Evolutionary conservation across 2,113 vertebrate genomes (phyloP).

Genomic region (Bambusicola thoracicus): DNA sequence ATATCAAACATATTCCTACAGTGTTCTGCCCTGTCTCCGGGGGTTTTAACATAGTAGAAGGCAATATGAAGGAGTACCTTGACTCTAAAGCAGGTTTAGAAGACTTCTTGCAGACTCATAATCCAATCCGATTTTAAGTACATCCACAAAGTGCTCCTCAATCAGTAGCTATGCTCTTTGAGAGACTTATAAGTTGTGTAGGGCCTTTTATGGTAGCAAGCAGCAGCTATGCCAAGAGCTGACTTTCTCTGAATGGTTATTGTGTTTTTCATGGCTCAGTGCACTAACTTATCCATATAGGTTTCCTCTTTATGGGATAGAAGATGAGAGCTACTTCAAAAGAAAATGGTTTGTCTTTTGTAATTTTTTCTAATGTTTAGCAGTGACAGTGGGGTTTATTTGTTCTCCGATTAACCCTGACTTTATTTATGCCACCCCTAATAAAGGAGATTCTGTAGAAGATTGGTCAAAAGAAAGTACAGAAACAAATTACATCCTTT

Average conservation of each 20-base stretch:
- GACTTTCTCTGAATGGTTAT: not conserved
- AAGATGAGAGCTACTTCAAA: not conserved
- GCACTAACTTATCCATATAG: not conserved
- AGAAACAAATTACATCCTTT: not conserved
- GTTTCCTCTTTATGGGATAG: not conserved
- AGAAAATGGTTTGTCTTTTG: not conserved
- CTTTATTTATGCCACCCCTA: not conserved
- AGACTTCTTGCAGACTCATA: conserved; percentile 42
- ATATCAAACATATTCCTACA: conserved; percentile 99
- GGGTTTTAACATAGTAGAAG: conserved; percentile 76
- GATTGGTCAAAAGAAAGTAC: not conserved
- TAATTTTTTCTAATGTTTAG: not conserved
- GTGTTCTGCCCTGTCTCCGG: conserved; percentile 99
- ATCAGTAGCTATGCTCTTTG: not conserved
- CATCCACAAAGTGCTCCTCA: not conserved
- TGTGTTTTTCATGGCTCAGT: conserved; percentile 16
- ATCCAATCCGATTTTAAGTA: not conserved
- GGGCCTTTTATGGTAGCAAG: not conserved
- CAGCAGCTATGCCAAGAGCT: not conserved
- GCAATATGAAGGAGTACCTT: conserved; percentile 58
- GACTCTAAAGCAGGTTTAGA: conserved; percentile 67
- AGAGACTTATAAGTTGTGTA: not conserved
- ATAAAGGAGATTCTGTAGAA: not conserved
- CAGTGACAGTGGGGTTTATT: not conserved
- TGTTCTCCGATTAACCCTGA: conserved; percentile 13